These are phyloP conservation scores for Papilio glaucus DNA, from an alignment of 1,140 invertebrate species.

Conservation along the genomic window DNA sequence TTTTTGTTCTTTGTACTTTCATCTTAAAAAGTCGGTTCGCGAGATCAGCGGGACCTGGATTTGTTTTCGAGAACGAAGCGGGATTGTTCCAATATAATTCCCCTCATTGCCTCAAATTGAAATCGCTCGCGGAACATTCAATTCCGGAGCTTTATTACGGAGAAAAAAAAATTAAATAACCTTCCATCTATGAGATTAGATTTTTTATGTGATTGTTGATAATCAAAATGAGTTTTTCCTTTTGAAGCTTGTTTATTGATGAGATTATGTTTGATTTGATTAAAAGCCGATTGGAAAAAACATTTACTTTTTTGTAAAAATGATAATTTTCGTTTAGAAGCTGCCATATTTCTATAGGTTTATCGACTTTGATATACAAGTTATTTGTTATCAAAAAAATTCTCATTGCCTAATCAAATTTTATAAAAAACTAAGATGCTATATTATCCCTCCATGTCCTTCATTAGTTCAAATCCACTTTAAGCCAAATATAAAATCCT, in stretches of 20 bases:
- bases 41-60: constrained; percentile 57
- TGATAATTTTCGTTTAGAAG: too few relatives aligned
- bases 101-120: constrained; percentile 60
- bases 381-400: too few relatives aligned
- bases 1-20: constrained; percentile 53
- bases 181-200: constrained; percentile 26
- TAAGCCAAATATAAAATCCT: too few relatives aligned
- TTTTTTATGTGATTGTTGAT: constrained; percentile 12
- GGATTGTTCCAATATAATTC: constrained; percentile 53
- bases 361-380: too few relatives aligned
- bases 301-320: too few relatives aligned
- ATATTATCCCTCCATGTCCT: too few relatives aligned
- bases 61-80: constrained; percentile 56
- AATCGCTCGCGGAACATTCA: constrained; percentile 52
- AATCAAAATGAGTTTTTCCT: background rate
- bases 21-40: constrained; percentile 52
- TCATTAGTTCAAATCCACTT: too few relatives aligned
- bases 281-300: background rate
- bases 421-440: too few relatives aligned
- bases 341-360: too few relatives aligned
- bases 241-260: background rate
- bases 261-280: background rate
- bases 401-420: too few relatives aligned
- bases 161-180: constrained; percentile 30
- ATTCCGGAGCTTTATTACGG: constrained; percentile 21